Evolutionary conservation across 1,140 invertebrate species (phyloP), one percentile per base, ranked within the genome.

Genomic region (Reticulitermes speratus): DNA sequence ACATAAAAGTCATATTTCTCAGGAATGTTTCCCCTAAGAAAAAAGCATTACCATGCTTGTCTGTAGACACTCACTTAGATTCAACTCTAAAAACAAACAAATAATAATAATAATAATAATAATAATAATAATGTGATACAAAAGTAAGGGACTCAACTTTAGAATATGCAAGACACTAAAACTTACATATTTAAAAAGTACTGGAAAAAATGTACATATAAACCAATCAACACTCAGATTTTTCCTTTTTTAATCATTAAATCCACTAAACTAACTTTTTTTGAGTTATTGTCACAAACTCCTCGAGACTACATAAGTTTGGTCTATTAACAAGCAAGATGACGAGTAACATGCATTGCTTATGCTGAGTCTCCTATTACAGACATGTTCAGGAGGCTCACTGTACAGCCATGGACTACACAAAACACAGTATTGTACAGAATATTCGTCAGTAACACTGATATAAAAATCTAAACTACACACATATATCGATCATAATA

Each of bases 221-320:
- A 75, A 75, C 65, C 65, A 75, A 75, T 75, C n/a, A 75, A 75
- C 65, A 75, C n/a, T 75, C n/a, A 75, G 25, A 75, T 75, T 75
- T 75, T n/a, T 14, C 16, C 25, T 30, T 75, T 75, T 75, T 30
- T 30, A 75, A 75, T 75, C 65, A n/a, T 30, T 75, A 75, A 14
- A 75, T 75, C 65, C n/a, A 75, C 65, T 30, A 75, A 75, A 75
- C 65, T 25, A 75, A 75, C 65, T 75, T 65, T 23, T 23, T 65
- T 75, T 75, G 65, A 75, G 65, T 75, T 75, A 75, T 75, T 75
- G 65, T 75, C 65, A 75, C 65, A 75, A 75, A 75, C 65, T 75
- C 65, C 65, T 75, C 65, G 25, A 75, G 65, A 30, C 65, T 75
- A 75, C 65, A 30, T 14, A 75, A 75, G 65, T 75, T 75, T 75